Conservation (phyloP, 2,888 invertebrate genomes). For the Artemia sinica region DNA sequence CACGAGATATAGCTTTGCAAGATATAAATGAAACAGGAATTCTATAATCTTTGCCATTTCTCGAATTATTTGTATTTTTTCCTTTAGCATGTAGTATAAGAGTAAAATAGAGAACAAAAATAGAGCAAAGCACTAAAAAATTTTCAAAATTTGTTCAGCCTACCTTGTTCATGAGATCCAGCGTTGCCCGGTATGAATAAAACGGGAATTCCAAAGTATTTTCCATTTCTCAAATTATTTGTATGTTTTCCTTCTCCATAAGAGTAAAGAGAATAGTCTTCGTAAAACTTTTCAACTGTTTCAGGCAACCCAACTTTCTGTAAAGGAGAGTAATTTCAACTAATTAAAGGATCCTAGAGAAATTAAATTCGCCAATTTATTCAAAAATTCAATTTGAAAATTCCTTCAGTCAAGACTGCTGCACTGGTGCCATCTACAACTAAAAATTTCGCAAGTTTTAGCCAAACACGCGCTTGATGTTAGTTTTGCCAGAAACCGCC, state of each 20-base stretch:
- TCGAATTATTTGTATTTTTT: background rate
- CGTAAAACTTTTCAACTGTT: conserved; percentile 41
- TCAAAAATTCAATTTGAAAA: too few relatives aligned
- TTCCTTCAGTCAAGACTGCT: too few relatives aligned
- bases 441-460: too few relatives aligned
- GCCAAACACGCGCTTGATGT: too few relatives aligned
- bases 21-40: conserved; percentile 30
- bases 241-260: conserved; percentile 73
- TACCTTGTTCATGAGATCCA: conserved; percentile 76
- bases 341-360: background rate
- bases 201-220: conserved; percentile 75
- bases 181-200: conserved; percentile 88
- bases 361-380: too few relatives aligned
- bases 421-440: too few relatives aligned
- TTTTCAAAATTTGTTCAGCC: conserved; percentile 6
- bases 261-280: conserved; percentile 65
- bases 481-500: too few relatives aligned
- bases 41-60: background rate
- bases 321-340: conserved; percentile 28
- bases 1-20: conserved; percentile 83
- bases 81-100: too few relatives aligned
- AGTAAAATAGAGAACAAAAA: too few relatives aligned
- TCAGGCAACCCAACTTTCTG: conserved; percentile 49
- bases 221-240: conserved; percentile 48
- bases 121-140: too few relatives aligned